Conservation (phyloP, 1,140 invertebrate species). For the Eufriesea mexicana region DNA sequence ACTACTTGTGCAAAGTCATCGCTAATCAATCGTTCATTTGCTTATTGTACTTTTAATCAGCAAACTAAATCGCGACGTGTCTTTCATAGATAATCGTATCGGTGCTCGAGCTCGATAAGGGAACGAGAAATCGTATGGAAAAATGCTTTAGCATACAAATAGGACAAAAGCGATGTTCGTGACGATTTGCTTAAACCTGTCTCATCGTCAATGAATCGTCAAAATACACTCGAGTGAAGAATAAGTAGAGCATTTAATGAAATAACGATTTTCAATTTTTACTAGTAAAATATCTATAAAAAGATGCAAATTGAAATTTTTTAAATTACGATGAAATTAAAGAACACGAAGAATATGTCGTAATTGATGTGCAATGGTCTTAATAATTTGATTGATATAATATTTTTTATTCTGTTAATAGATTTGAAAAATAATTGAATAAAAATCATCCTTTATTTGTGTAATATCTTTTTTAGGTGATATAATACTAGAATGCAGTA, state of each 20-base stretch:
- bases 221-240: background rate
- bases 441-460: too few relatives aligned
- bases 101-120: background rate
- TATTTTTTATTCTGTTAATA: too few relatives aligned
- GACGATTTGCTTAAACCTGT: background rate
- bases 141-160: slow-evolving; percentile 56
- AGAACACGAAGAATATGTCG: too few relatives aligned
- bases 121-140: background rate
- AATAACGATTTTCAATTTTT: background rate
- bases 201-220: background rate
- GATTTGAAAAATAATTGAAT: too few relatives aligned
- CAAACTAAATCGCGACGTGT: background rate
- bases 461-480: too few relatives aligned
- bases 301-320: background rate
- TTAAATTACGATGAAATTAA: too few relatives aligned
- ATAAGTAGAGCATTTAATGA: background rate
- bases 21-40: background rate
- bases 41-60: background rate
- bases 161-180: background rate
- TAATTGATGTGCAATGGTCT: too few relatives aligned
- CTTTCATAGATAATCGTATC: slow-evolving; percentile 3
- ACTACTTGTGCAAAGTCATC: background rate
- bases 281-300: background rate
- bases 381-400: too few relatives aligned
- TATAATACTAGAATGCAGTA: too few relatives aligned